phyloP scores from a whole-genome alignment of 2,113 vertebrate species.

The Pteruthius melanotis region DNA sequence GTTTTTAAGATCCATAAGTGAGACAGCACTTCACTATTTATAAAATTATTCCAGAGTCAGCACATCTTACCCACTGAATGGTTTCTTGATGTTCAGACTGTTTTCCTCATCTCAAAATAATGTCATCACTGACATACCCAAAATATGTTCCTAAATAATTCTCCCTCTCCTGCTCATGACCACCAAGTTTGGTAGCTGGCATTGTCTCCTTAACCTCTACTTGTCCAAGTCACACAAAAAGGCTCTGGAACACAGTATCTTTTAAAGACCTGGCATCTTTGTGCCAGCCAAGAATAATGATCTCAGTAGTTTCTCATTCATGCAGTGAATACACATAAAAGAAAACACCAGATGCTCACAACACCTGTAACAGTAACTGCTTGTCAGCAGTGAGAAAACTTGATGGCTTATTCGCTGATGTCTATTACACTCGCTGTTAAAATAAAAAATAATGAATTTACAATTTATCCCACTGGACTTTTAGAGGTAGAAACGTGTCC shows the following conservation, averaged over 20 bases:
- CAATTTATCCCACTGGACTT: not conserved
- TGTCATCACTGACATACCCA: not conserved
- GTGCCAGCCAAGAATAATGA: not conserved
- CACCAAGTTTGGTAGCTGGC: not conserved
- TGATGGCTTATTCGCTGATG: not conserved
- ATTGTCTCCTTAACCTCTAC: not conserved
- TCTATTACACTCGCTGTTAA: not conserved
- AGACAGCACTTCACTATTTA: not conserved
- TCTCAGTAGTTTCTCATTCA: not conserved
- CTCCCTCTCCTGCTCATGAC: not conserved
- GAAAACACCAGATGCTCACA: not conserved
- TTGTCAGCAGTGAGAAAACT: not conserved
- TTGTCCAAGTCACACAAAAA: not conserved
- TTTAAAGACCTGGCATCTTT: not conserved
- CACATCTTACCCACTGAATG: not conserved
- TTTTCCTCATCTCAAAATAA: not conserved
- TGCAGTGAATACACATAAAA: not conserved
- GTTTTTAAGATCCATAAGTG: not conserved
- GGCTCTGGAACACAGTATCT: not conserved
- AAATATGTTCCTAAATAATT: not conserved
- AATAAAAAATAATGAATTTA: not conserved
- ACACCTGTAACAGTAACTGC: not conserved
- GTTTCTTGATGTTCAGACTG: not conserved
- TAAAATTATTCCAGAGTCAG: not conserved
- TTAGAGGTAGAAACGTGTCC: not conserved